Evolutionary conservation across 2,113 vertebrate species (phyloP).

Genomic region (Gavialis gangeticus): DNA sequence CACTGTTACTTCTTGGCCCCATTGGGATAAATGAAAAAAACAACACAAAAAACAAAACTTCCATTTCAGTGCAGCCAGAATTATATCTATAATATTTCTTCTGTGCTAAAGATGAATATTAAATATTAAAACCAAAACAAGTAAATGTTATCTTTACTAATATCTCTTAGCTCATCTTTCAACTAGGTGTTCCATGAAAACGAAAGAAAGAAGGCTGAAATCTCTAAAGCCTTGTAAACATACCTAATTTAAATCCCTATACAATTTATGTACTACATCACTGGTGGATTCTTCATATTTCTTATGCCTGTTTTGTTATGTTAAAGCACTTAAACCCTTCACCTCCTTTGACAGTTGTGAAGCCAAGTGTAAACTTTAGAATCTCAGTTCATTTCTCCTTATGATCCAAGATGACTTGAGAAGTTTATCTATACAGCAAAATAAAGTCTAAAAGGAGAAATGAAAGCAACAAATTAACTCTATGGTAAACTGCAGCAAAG

Average conservation of each 20-base stretch:
- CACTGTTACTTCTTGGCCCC: neutral
- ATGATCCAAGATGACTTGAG: neutral
- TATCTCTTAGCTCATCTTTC: neutral
- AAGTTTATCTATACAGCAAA: neutral
- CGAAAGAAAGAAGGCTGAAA: neutral
- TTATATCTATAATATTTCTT: neutral
- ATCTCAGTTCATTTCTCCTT: neutral
- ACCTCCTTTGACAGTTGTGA: neutral
- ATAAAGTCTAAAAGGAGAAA: neutral
- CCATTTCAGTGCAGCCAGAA: neutral
- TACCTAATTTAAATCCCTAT: neutral
- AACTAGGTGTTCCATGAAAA: neutral
- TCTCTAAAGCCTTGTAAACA: neutral
- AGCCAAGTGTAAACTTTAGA: neutral
- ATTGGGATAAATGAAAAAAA: neutral
- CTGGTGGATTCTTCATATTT: neutral
- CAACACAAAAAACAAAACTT: neutral
- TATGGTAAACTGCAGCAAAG: neutral
- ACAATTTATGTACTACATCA: neutral
- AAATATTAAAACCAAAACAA: neutral
- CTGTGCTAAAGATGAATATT: neutral
- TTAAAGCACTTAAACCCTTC: neutral
- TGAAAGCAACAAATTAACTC: neutral
- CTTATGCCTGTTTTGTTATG: neutral
- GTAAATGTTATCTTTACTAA: neutral